Evolutionary conservation across 2,797 vertebrate species (phyloP).

Genomic region (Crossoptilon crossoptilon): DNA sequence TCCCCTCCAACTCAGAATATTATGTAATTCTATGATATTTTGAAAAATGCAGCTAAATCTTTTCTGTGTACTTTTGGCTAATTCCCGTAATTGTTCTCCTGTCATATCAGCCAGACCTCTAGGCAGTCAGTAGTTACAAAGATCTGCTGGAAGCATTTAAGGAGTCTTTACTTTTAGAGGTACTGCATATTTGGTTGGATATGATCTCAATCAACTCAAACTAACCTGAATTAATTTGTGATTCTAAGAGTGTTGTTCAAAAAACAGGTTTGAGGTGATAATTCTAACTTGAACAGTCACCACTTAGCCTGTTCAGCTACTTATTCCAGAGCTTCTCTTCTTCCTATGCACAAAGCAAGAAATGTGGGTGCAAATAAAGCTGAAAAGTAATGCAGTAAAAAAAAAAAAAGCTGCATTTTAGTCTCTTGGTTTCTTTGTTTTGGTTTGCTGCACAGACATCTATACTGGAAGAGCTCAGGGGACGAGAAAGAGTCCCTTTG

Average conservation of each 20-base stretch:
- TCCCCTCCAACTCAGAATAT: no score
- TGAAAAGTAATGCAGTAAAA: neutral
- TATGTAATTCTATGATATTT: neutral
- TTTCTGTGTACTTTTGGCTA: neutral
- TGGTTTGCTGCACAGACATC: neutral
- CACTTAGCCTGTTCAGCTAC: neutral
- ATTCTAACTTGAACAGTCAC: neutral
- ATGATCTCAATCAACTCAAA: neutral
- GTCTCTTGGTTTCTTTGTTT: neutral
- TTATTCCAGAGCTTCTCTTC: neutral
- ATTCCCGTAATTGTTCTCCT: neutral
- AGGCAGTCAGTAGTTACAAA: neutral
- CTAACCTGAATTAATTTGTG: neutral
- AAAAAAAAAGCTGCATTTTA: constrained; percentile 4
- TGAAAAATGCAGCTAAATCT: neutral
- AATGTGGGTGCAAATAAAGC: neutral
- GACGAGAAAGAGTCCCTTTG: neutral
- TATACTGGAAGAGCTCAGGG: neutral
- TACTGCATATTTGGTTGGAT: neutral
- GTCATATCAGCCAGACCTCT: neutral
- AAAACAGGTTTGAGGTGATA: neutral
- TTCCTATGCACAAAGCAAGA: neutral
- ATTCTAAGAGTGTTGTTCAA: neutral
- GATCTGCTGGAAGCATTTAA: neutral
- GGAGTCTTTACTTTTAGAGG: neutral